Percentiles rank a stretch among this genome's conserved stretches.
Evolutionary conservation across 2,888 invertebrate species (phyloP).

Genomic region (Miltochrista miniata): DNA sequence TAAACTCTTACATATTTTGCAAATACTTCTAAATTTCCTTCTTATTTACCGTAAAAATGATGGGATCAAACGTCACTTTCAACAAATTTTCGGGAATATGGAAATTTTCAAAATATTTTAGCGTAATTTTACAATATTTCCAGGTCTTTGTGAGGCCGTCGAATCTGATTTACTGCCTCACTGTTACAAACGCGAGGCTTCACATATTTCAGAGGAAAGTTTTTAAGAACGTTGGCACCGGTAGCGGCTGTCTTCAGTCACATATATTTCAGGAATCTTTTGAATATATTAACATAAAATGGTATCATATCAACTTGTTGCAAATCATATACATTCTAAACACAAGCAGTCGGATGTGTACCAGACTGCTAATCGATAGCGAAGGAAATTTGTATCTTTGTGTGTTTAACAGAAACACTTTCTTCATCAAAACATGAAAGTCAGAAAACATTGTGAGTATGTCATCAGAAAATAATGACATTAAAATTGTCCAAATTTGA

Average conservation of each 20-base stretch:
- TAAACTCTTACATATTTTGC: no score
- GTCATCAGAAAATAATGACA: no score
- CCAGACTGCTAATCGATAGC: no score
- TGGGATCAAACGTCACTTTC: no score
- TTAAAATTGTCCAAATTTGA: no score
- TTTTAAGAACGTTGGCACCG: slow-evolving; percentile 33
- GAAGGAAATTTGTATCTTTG: no score
- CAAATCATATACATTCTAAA: not conserved
- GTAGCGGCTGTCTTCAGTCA: slow-evolving; percentile 13
- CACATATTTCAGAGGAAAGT: slow-evolving; percentile 24
- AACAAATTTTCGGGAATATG: no score
- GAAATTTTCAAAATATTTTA: not conserved
- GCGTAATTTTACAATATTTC: slow-evolving; percentile 3
- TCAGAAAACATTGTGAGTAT: no score
- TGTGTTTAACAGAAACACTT: no score
- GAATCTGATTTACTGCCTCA: slow-evolving; percentile 5
- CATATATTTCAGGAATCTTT: slow-evolving; percentile 35
- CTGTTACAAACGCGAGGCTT: not conserved
- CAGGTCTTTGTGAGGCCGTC: slow-evolving; percentile 9
- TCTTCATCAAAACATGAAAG: no score
- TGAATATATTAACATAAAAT: slow-evolving; percentile 32
- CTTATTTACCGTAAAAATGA: no score
- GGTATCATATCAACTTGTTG: slow-evolving; percentile 3
- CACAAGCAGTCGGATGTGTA: not conserved
- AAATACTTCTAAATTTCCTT: no score